phyloP scores from a whole-genome alignment of 2,797 vertebrate species.

The Myotis pilosus region DNA sequence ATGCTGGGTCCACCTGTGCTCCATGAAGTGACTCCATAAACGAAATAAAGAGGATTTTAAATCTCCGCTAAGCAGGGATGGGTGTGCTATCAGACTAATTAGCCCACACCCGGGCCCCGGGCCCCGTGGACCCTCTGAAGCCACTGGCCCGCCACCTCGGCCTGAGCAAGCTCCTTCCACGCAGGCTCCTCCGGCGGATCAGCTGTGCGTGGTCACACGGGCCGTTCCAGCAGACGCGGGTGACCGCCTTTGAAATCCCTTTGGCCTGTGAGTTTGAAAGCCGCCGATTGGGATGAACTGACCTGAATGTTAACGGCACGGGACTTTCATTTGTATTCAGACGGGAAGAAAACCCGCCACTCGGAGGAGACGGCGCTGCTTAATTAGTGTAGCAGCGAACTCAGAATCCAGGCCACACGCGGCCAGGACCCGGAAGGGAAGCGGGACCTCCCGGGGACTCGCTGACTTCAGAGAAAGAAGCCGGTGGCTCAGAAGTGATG shows the following conservation, averaged over 20 bases:
- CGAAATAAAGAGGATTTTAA: neutral
- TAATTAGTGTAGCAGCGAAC: slow-evolving; percentile 88
- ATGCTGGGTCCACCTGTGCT: neutral
- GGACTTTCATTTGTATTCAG: slow-evolving; percentile 86
- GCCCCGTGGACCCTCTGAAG: accelerated
- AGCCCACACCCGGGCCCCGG: accelerated
- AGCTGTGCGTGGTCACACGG: accelerated
- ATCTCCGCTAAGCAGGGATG: accelerated
- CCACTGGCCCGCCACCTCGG: accelerated
- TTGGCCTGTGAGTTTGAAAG: slow-evolving; percentile 80
- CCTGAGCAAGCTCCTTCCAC: neutral
- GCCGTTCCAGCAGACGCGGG: neutral
- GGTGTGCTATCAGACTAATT: accelerated
- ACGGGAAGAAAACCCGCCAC: slow-evolving; percentile 79
- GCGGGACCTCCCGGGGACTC: slow-evolving; percentile 77
- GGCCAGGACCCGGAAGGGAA: slow-evolving; percentile 75
- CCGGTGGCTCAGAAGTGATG: slow-evolving; percentile 74
- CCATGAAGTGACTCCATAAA: neutral
- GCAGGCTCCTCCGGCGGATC: accelerated
- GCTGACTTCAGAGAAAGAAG: slow-evolving; percentile 79
- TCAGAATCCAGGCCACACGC: slow-evolving; percentile 80
- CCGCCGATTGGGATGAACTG: slow-evolving; percentile 82
- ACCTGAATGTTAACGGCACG: slow-evolving; percentile 84
- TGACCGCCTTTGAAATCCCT: slow-evolving; percentile 84
- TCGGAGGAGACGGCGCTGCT: slow-evolving; percentile 83